Conservation (phyloP, 2,888 invertebrate species). For the Cantharis flavilabris region DNA sequence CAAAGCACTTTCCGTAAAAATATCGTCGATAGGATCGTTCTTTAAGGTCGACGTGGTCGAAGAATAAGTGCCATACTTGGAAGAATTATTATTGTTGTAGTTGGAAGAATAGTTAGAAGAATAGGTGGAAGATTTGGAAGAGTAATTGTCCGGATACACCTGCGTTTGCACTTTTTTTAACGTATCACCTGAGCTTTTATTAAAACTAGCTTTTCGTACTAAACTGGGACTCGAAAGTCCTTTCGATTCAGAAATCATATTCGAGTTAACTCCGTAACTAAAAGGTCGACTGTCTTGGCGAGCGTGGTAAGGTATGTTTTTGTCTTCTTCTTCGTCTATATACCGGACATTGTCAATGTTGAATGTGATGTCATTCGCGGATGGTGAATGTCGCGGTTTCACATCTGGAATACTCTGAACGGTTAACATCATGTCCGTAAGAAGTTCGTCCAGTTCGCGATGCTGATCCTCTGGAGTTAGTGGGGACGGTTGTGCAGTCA, state of each 20-base stretch:
- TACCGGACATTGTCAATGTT: slow-evolving; percentile 51
- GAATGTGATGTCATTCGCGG: slow-evolving; percentile 37
- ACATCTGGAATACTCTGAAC: slow-evolving; percentile 79
- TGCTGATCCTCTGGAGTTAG: slow-evolving; percentile 61
- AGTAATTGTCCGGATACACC: slow-evolving; percentile 47
- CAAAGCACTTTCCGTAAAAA: slow-evolving; percentile 54
- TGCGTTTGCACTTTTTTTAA: slow-evolving; percentile 54
- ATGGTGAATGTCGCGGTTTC: slow-evolving; percentile 45
- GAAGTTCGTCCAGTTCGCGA: slow-evolving; percentile 80
- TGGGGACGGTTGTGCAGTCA: slow-evolving; percentile 55
- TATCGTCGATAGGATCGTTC: slow-evolving; percentile 53
- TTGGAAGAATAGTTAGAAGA: slow-evolving; percentile 22
- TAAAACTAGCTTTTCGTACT: slow-evolving; percentile 72
- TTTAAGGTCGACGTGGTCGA: slow-evolving; percentile 22
- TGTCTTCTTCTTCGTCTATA: slow-evolving; percentile 56
- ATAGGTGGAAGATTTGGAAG: slow-evolving; percentile 42
- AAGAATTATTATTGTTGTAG: slow-evolving; percentile 19
- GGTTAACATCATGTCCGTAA: slow-evolving; percentile 85
- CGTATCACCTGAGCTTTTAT: slow-evolving; percentile 52
- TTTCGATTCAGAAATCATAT: slow-evolving; percentile 51
- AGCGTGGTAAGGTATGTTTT: slow-evolving; percentile 88
- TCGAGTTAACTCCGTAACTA: slow-evolving; percentile 73
- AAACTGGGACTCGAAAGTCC: slow-evolving; percentile 83
- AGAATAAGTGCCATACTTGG: slow-evolving; percentile 28
- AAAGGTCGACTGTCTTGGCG: slow-evolving; percentile 87